Conservation (phyloP, 2,113 vertebrate genomes). For the Corythaixoides concolor region DNA sequence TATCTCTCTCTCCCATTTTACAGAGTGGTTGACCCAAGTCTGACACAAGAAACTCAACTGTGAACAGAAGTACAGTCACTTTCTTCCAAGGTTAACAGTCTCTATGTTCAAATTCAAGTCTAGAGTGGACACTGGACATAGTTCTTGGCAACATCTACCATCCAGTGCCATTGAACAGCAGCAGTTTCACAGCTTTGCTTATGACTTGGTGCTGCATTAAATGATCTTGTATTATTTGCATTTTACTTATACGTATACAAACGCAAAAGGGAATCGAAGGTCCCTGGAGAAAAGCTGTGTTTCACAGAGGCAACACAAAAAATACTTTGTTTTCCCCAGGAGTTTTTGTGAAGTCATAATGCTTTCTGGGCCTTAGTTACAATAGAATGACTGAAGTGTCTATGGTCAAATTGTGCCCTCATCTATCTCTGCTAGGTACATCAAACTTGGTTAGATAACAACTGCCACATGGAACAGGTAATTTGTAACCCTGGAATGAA, state of each 20-base stretch:
- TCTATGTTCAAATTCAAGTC: neutral
- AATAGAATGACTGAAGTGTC: neutral
- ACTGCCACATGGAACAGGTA: neutral
- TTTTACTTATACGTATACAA: neutral
- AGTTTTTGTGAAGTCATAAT: neutral
- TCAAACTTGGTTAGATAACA: neutral
- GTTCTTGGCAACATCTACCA: neutral
- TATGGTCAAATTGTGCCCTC: neutral
- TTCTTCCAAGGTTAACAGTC: neutral
- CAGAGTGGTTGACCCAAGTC: neutral
- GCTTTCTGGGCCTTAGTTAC: neutral
- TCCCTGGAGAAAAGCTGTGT: neutral
- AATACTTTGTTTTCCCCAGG: neutral
- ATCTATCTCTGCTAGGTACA: neutral
- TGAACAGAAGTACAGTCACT: neutral
- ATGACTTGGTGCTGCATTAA: neutral
- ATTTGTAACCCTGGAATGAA: neutral
- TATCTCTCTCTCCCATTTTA: neutral
- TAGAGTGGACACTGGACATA: neutral
- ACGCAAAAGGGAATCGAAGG: neutral
- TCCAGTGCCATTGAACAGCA: neutral
- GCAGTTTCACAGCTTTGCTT: neutral
- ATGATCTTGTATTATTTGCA: neutral
- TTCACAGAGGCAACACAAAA: neutral
- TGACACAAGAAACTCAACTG: neutral